Conservation (phyloP, 35 echinoderm and acorn worm species). For the Ophioderma brevispina region DNA sequence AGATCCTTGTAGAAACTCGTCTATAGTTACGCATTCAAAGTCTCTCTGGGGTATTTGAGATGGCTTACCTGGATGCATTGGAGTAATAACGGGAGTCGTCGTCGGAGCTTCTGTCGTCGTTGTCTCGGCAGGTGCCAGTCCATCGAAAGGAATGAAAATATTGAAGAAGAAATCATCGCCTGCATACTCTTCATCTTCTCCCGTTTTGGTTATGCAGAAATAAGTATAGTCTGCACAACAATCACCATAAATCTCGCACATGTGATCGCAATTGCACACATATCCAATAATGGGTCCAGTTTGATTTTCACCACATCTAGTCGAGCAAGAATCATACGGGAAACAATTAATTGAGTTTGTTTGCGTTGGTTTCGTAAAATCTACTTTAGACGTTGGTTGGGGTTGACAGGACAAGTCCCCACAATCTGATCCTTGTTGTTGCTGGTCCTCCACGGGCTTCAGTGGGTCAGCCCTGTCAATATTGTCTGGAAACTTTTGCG, state of each 20-base stretch:
- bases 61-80: neutral
- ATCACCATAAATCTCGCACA: neutral
- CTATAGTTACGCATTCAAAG: slow-evolving; percentile 30
- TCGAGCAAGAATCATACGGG: neutral
- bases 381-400: no score
- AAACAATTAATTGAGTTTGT: neutral
- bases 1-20: slow-evolving; percentile 31
- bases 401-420: no score
- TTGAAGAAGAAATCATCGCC: neutral
- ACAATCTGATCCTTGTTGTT: no score
- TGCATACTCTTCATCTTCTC: neutral
- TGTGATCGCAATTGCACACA: neutral
- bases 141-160: neutral
- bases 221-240: neutral
- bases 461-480: no score
- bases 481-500: no score
- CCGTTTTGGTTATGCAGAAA: neutral
- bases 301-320: neutral
- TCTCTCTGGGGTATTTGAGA: neutral
- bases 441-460: no score
- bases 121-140: neutral
- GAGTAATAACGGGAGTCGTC: neutral
- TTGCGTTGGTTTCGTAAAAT: neutral
- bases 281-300: neutral
- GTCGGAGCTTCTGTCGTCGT: neutral